Base-by-base conservation (phyloP, 2,888 invertebrate genomes). In the Nomada lathburiana region DNA sequence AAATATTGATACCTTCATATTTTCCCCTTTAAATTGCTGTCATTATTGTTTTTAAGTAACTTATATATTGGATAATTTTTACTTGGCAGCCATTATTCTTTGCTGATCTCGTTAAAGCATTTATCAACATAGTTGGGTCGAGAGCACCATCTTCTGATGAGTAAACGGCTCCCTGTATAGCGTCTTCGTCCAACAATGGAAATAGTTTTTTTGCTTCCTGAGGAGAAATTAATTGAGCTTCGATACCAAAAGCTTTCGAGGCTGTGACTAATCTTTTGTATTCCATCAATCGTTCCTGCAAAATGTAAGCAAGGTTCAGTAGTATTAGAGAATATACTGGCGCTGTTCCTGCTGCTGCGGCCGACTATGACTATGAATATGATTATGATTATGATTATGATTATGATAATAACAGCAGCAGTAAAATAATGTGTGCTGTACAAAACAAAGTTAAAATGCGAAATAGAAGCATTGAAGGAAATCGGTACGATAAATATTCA, bases 131-230 rank as follows among this genome's bases (percentile, higher is more conserved):
- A 0, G 97, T 95, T 0, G 98, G 98, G 92, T 98, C 98, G 50
- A 98, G 96, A 11, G 96, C 96, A 2, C 98, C 98, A 93, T 98
- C 98, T 16, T 96, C 96, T 0, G 98, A 97, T 1, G 96, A 96
- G 90, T 97, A 97, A 1, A 98, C 94, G 0, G 97, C 96, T 88
- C 97, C 98, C 88, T 96, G 94, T 88, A 98, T 96, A 7, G 96
- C 95, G 20, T 95, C 95, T 0, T 96, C 96, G 90, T 98, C 96
- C 82, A 98, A 93, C 18, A 98, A 94, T 0, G 98, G 97, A 90
- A 97, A 97, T 16, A 97, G 90, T 89, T 97, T 96, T 91, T 96
- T 96, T 0, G 98, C 96, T 90, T 98, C 98, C 16, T 94, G 93
- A 0, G 98, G 96, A 16, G 95, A 94, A 55, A 98, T 93, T 16